Evolutionary conservation across 2,888 invertebrate species (phyloP), one percentile per base, ranked within the genome.

Genomic region (Dryobotodes eremita): DNA sequence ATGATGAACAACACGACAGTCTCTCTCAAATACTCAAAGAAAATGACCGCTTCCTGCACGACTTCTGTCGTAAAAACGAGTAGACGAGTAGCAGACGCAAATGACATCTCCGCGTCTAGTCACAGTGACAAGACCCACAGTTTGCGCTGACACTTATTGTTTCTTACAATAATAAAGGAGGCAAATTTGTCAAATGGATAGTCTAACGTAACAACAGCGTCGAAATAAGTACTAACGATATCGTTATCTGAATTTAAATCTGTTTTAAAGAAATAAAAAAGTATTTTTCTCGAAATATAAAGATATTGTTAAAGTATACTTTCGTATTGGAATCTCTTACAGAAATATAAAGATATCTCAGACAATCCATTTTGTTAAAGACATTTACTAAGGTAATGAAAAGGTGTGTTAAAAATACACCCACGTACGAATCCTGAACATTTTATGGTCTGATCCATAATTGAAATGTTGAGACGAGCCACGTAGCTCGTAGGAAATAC

Each of bases 381-480:
- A 74, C 26, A 55, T 42, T 53, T 42, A 53, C 31, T 46, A 46
- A 69, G 15, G n/a, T 46, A 53, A 23, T 65, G n/a, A 36, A 65
- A 5, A 50, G 13, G 26, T 26, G 50, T 20, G 69, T 65, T 23
- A 31, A 23, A 69, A 55, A 20, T 42, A 15, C 69, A 1, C 68
- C 20, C 42, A 55, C 53, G 10, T 70, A 69, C 15, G 26, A 55
- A 23, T 55, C 26, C 26, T 55, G 42, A 69, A 46, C 74, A 20
- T 46, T 74, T 70, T 70, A 74, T 46, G 23, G 17, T 31, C 71
- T 70, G 26, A 74, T 74, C 46, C 23, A 74, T 74, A 42, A 74
- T 55, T 55, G 26, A 73, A 68, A 70, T 50, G 50, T 64, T 36
- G 36, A n/a, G 36, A 50, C 2, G 36, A 53, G 36, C 0, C n/a